Conservation (phyloP, 2,113 vertebrate genomes). For the Etheostoma cragini region DNA sequence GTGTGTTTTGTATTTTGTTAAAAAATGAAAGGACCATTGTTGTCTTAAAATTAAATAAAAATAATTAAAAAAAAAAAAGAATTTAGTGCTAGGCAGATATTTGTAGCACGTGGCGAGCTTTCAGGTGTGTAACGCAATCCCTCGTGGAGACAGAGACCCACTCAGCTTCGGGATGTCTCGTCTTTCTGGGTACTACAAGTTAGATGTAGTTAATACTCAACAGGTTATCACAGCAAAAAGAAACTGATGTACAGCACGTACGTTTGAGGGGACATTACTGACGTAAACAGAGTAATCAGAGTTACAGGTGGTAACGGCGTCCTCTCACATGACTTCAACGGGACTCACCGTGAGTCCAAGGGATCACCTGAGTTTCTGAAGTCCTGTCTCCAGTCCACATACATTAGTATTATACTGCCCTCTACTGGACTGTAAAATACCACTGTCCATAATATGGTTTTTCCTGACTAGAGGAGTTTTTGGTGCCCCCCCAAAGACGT, state of each 20-base stretch:
- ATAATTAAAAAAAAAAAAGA: neutral
- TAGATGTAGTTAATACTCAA: neutral
- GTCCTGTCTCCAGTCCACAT: neutral
- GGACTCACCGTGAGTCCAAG: neutral
- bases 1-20: too few species aligned
- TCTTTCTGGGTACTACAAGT: neutral
- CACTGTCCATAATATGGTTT: neutral
- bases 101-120: neutral
- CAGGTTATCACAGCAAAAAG: neutral
- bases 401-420: conserved; percentile 42
- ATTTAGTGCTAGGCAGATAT: too few species aligned
- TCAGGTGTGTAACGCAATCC: neutral
- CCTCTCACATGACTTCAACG: neutral
- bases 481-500: too few species aligned
- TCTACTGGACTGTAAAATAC: conserved; percentile 27
- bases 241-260: neutral
- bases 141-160: neutral
- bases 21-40: too few species aligned
- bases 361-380: neutral
- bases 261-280: neutral
- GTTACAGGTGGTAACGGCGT: neutral
- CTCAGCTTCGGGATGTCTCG: neutral
- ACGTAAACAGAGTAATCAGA: neutral
- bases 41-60: too few species aligned
- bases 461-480: too few species aligned